Conservation (phyloP, 37 sponge, comb jelly and placozoan species). For the Aphrocallistes beatrix region DNA sequence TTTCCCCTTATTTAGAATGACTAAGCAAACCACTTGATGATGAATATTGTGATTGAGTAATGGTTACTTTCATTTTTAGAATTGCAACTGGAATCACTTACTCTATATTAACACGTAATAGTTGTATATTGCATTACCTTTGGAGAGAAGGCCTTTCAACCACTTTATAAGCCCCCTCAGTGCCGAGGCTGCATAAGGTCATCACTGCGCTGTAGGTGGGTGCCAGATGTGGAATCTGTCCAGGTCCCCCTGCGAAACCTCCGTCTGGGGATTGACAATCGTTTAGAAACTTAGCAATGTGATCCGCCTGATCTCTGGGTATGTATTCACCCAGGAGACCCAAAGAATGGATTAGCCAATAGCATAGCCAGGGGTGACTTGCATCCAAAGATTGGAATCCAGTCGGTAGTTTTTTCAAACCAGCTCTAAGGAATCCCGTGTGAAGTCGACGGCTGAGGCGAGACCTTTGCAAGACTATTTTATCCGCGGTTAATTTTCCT, state of each 20-base stretch:
- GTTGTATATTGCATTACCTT: not conserved
- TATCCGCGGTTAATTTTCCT: not conserved
- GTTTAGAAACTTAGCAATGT: slow-evolving; percentile 54
- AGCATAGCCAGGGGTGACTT: slow-evolving; percentile 90
- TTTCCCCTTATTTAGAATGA: too few species aligned
- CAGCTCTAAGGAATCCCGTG: slow-evolving; percentile 17
- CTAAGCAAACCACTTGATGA: too few species aligned
- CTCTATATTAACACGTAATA: too few species aligned
- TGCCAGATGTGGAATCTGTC: slow-evolving; percentile 87
- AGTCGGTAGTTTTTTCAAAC: slow-evolving; percentile 8
- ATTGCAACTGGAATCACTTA: too few species aligned
- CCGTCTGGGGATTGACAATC: slow-evolving; percentile 64
- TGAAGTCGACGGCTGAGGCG: not conserved
- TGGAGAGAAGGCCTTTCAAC: slow-evolving; percentile 54
- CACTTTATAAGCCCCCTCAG: slow-evolving; percentile 52
- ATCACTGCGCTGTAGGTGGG: slow-evolving; percentile 91
- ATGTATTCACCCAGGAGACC: slow-evolving; percentile 35
- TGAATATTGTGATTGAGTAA: too few species aligned
- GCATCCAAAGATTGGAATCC: slow-evolving; percentile 79
- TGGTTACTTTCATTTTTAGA: too few species aligned
- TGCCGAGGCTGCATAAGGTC: slow-evolving; percentile 70
- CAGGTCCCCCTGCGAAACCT: slow-evolving; percentile 89
- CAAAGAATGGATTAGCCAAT: slow-evolving; percentile 88
- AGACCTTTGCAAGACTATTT: slow-evolving; percentile 5
- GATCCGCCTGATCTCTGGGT: not conserved